These are phyloP conservation scores for Limnephilus rhombicus DNA, from an alignment of 2,888 invertebrate genomes.

Conservation along the genomic window DNA sequence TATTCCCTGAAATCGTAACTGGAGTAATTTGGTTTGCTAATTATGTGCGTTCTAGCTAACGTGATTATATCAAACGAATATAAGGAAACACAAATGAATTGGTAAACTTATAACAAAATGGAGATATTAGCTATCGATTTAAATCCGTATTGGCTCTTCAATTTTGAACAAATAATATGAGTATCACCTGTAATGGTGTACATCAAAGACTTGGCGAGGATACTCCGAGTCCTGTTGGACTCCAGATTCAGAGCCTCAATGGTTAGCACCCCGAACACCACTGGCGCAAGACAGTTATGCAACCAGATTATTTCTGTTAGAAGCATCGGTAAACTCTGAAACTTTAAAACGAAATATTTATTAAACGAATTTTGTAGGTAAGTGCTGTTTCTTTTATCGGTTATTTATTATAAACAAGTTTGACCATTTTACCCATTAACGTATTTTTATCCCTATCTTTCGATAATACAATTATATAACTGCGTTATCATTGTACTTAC, in stretches of 20 bases:
- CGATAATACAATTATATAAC: neutral
- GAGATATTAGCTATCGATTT: neutral
- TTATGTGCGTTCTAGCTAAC: too few species aligned
- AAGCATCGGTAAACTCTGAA: neutral
- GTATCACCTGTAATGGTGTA: neutral
- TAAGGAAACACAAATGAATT: too few species aligned
- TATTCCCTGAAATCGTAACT: too few species aligned
- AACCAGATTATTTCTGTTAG: neutral
- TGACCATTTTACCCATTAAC: too few species aligned
- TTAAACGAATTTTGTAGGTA: neutral
- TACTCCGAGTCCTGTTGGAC: constrained; percentile 6
- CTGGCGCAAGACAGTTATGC: neutral
- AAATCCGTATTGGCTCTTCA: neutral
- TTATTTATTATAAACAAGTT: neutral
- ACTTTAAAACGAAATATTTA: neutral
- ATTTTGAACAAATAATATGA: neutral
- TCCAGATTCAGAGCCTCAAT: constrained; percentile 8
- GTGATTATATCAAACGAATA: too few species aligned
- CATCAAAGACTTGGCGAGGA: constrained; percentile 16
- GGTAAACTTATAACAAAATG: too few species aligned
- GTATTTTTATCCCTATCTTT: neutral
- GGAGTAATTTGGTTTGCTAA: too few species aligned
- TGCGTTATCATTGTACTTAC: neutral
- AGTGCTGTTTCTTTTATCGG: neutral
- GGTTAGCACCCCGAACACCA: neutral